A percentile compares a stretch with the other conserved stretches of the same genome.
These are phyloP conservation scores for Drosophila sucinea DNA, from an alignment of 1,140 invertebrate genomes.

Conservation along the genomic window DNA sequence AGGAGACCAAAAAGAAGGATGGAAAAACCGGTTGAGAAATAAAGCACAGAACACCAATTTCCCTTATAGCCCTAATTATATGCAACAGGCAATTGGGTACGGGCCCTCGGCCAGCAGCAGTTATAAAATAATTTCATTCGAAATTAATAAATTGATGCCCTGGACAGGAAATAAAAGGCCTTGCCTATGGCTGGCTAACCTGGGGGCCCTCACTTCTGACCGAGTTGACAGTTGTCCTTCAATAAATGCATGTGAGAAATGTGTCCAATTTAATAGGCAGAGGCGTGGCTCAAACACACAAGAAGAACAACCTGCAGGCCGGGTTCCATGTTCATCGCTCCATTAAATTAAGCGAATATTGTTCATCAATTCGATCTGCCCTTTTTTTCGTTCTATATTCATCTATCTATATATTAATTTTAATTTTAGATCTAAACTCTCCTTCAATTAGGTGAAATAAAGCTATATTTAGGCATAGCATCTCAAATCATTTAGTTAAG, in stretches of 20 bases:
- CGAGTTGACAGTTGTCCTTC: conserved; percentile 21
- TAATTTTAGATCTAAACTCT: too few relatives aligned
- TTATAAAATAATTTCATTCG: conserved; percentile 72
- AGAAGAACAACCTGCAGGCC: too few relatives aligned
- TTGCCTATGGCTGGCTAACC: conserved; percentile 44
- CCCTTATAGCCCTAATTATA: conserved; percentile 62
- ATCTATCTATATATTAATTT: too few relatives aligned
- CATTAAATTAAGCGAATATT: too few relatives aligned
- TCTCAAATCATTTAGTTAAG: too few relatives aligned
- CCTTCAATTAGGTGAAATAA: too few relatives aligned
- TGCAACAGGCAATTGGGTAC: conserved; percentile 64
- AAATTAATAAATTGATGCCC: conserved; percentile 78
- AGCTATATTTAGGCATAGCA: too few relatives aligned
- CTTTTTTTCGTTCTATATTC: too few relatives aligned
- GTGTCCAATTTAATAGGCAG: conserved; percentile 8
- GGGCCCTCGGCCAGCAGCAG: conserved; percentile 19
- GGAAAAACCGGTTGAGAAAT: conserved; percentile 32
- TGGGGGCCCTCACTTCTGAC: conserved; percentile 10
- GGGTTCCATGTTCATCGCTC: neutral
- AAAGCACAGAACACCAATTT: conserved; percentile 50
- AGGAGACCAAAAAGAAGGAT: neutral
- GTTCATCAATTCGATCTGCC: too few relatives aligned
- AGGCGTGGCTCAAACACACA: neutral
- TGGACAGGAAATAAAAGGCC: conserved; percentile 50
- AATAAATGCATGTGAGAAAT: conserved; percentile 16